A percentile compares a stretch with the other conserved stretches of the same genome.
phyloP scores from a whole-genome alignment of 1,140 invertebrate species.

The Dreissena rostriformis region DNA sequence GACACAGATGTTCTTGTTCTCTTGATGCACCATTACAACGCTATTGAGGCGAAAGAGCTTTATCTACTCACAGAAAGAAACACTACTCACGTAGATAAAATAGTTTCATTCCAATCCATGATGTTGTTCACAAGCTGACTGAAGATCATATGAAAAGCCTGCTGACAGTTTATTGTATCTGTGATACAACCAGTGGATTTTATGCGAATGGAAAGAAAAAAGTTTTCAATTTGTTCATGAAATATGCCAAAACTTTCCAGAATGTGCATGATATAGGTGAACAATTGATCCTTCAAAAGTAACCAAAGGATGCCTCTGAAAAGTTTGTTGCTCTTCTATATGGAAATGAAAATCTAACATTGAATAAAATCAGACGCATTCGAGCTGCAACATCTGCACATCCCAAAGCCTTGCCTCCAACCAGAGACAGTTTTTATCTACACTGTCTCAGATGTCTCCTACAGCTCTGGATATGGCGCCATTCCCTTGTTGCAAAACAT shows the following conservation, averaged over 20 bases:
- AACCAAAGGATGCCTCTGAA: slow-evolving; percentile 8
- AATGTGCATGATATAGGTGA: not conserved
- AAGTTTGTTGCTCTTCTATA: slow-evolving; percentile 3
- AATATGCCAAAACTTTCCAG: not conserved
- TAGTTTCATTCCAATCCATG: slow-evolving; percentile 31
- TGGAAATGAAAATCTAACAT: not conserved
- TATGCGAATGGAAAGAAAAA: slow-evolving; percentile 26
- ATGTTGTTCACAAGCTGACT: not conserved
- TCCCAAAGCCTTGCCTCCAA: slow-evolving; percentile 8
- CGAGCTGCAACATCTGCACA: not conserved
- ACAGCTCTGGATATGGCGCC: slow-evolving; percentile 21
- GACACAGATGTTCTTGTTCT: slow-evolving; percentile 23
- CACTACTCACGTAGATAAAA: not conserved
- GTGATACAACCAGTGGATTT: slow-evolving; percentile 32
- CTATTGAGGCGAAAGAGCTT: not conserved
- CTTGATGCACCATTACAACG: not conserved
- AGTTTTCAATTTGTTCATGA: slow-evolving; percentile 15
- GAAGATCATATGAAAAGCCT: slow-evolving; percentile 14
- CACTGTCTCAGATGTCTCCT: slow-evolving; percentile 17
- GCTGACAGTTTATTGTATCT: slow-evolving; percentile 27
- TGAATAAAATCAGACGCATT: not conserved
- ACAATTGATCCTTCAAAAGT: not conserved
- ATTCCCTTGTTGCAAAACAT: not conserved
- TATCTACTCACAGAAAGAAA: slow-evolving; percentile 8
- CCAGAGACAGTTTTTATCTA: slow-evolving; percentile 4